Conservation (phyloP, 2,113 vertebrate genomes). For the Heloderma charlesbogerti region DNA sequence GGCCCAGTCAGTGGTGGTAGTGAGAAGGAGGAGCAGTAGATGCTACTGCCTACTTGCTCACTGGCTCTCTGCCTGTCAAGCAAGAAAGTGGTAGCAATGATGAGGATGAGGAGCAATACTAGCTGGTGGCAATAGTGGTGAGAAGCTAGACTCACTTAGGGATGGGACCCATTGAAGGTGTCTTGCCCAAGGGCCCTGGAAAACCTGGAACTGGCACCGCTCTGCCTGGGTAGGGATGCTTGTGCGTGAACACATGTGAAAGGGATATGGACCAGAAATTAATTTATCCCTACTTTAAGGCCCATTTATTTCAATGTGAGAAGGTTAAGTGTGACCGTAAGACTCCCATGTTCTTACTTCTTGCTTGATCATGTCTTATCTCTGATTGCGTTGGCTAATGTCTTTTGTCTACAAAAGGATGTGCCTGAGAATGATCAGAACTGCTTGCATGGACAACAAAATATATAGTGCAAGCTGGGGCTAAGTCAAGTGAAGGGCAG, state of each 20-base stretch:
- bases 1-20: no score
- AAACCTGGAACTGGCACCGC: no score
- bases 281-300: neutral
- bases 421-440: neutral
- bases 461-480: neutral
- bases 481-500: slow-evolving; percentile 13
- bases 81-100: no score
- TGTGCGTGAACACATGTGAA: neutral
- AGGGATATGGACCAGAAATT: neutral
- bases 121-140: no score
- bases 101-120: no score
- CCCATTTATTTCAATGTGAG: neutral
- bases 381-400: neutral
- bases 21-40: no score
- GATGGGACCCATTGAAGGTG: no score
- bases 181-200: no score
- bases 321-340: neutral
- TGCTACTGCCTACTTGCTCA: no score
- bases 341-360: neutral
- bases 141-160: no score
- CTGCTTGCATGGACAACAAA: neutral
- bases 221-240: no score
- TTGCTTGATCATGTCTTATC: neutral
- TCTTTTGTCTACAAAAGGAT: neutral
- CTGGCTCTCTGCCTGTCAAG: no score